Base-by-base conservation (phyloP, 1,140 invertebrate species). In the Camponotus floridanus region DNA sequence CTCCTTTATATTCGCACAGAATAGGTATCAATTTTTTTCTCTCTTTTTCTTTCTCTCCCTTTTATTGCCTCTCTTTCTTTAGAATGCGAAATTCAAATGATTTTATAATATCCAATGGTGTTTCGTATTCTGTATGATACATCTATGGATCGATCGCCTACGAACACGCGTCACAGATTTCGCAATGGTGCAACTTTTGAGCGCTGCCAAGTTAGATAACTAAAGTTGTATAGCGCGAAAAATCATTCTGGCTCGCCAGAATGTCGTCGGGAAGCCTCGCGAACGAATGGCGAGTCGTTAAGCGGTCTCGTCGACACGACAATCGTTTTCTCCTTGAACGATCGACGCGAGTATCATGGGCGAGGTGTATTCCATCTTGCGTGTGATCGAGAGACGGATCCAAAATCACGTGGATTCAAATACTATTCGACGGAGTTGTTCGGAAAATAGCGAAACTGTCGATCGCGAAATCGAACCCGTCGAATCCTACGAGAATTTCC, bases 161-260 rank as follows among this genome's bases (percentile, higher is more conserved):
- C 18, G 42, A 68, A 7, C n/a, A 7, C 33, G 65, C 36, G 65
- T 42, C 26, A 15, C 33, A 51, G 42, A 51, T 91, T 88, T 86
- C 88, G 88, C 73, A 91, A 91, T 18, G 4, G 33, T 31, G 73
- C 57, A 59, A 87, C 61, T 91, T 91, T 91, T 91, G 86, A 91
- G 88, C 71, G 88, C 67, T 73, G 78, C 59, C 65, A 80, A 74
- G 86, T 92, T 91, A 88, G 91, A 85, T 91, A 92, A 92, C 80
- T 64, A 0, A 76, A 59, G 33, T 68, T 78, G 65, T 73, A 74
- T 86, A 78, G 84, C 76, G 51, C 67, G 42, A n/a, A 36, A 73
- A 76, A n/a, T 86, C 51, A 45, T 15, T 7, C 2, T 3, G 31
- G 51, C 55, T 45, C 61, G 70, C 39, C 36, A 59, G 61, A 79